A percentile compares a stretch with the other conserved stretches of the same genome.
Conservation (phyloP, 2,888 invertebrate genomes). For the Agonopterix arenella region DNA sequence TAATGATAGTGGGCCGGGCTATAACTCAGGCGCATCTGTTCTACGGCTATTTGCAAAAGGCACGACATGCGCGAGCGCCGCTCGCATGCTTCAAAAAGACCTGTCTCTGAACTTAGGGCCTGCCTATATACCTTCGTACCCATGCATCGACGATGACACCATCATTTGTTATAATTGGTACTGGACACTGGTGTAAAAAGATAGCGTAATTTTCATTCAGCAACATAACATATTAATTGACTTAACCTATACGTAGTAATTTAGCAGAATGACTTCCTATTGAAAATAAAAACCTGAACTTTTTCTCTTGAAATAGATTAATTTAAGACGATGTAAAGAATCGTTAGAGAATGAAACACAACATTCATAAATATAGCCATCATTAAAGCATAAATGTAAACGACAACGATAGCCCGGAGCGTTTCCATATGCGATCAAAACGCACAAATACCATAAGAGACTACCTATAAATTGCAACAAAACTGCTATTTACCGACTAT, state of each 20-base stretch:
- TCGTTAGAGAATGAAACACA: background rate
- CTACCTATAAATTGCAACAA: conserved; percentile 35
- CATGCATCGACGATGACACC: too few relatives aligned
- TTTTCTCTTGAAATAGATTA: too few relatives aligned
- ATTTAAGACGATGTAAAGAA: conserved; percentile 1
- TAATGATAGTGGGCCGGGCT: conserved; percentile 74
- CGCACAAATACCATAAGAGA: conserved; percentile 23
- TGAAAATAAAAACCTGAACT: too few relatives aligned
- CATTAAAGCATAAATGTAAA: conserved; percentile 8
- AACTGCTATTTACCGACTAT: conserved; percentile 48
- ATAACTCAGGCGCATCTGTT: conserved; percentile 77
- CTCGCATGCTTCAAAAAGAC: conserved; percentile 14
- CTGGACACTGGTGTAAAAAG: too few relatives aligned
- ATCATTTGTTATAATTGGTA: too few relatives aligned
- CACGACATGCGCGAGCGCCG: conserved; percentile 52
- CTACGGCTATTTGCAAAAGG: conserved; percentile 72
- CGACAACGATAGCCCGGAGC: conserved; percentile 25
- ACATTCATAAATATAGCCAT: conserved; percentile 4
- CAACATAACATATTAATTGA: too few relatives aligned
- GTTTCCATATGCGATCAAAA: conserved; percentile 27
- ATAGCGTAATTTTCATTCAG: too few relatives aligned
- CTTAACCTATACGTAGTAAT: too few relatives aligned
- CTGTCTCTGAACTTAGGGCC: conserved; percentile 17
- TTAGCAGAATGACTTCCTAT: too few relatives aligned
- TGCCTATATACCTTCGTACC: background rate